Evolutionary conservation across 2,888 invertebrate genomes (phyloP), one percentile per base, ranked within the genome.

Genomic region (Lymantria dispar): DNA sequence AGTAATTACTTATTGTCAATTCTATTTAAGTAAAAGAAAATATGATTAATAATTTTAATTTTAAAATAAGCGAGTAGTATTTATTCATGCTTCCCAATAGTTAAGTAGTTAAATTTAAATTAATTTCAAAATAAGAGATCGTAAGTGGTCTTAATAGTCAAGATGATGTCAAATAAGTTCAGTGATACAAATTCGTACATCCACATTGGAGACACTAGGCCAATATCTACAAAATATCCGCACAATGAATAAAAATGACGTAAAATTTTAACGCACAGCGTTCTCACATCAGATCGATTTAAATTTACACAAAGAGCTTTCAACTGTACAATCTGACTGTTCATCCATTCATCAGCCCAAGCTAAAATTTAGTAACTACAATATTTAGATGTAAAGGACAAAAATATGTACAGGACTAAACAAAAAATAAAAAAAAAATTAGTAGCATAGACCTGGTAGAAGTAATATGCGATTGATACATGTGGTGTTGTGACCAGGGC

Each of bases 401-500:
- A 76, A 22, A 22, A 76, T 79, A 80, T 78, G 70, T 80, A 80
- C 79, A 79, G 66, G 65, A 68, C 61, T 68, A 67, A 67, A 56
- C 48, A 51, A 58, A 62, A 60, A 22, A 22, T n/a, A 22, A 49
- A 58, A 62, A 22, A 22, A 22, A 22, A 58, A 44, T 59, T 52
- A 52, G 49, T 55, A 43, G 64, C 58, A 55, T 55, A 48, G 55
- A 60, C 22, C 22, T 22, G 22, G 22, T 22, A 22, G 22, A 22
- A 22, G 22, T 22, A 22, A 22, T 22, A 22, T 5, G 22, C 22
- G 5, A 22, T 22, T 22, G 22, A 22, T 22, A 22, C 22, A 5
- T 22, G 22, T 22, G 22, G 22, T 22, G 5, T 22, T 22, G 22
- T 22, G 22, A 22, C 22, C 22, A 22, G 12, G 15, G 38, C 41